These are phyloP conservation scores for Avahi laniger DNA, from an alignment of 2,797 vertebrate species.

Conservation along the genomic window DNA sequence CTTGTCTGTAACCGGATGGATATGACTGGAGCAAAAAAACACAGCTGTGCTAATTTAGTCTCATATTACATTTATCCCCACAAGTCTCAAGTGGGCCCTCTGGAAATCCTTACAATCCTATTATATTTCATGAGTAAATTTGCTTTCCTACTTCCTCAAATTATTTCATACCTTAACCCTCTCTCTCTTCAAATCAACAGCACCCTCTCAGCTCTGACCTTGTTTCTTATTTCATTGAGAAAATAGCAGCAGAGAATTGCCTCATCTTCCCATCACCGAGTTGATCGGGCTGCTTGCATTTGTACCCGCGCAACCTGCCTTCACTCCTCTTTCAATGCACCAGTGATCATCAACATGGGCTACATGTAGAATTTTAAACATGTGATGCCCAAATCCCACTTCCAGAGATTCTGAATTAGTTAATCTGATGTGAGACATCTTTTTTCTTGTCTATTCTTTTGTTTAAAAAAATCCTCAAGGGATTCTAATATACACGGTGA, in stretches of 20 bases:
- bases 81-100: not conserved
- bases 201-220: not conserved
- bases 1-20: conserved; percentile 14
- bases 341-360: not conserved
- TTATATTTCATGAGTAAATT: not conserved
- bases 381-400: not conserved
- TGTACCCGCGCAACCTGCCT: not conserved
- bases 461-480: not conserved
- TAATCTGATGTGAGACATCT: not conserved
- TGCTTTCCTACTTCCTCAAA: conserved; percentile 20
- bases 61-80: not conserved
- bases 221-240: not conserved
- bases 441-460: not conserved
- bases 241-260: not conserved
- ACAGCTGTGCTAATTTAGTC: conserved; percentile 40
- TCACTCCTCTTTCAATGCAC: not conserved
- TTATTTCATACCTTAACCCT: not conserved
- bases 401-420: not conserved
- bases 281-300: not conserved
- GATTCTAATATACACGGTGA: not conserved
- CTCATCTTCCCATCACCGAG: not conserved
- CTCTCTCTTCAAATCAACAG: not conserved
- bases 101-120: conserved; percentile 24
- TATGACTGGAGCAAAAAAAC: conserved; percentile 42
- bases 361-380: not conserved